phyloP scores from a whole-genome alignment of 2,888 invertebrate species.

The Tetragnatha montana region DNA sequence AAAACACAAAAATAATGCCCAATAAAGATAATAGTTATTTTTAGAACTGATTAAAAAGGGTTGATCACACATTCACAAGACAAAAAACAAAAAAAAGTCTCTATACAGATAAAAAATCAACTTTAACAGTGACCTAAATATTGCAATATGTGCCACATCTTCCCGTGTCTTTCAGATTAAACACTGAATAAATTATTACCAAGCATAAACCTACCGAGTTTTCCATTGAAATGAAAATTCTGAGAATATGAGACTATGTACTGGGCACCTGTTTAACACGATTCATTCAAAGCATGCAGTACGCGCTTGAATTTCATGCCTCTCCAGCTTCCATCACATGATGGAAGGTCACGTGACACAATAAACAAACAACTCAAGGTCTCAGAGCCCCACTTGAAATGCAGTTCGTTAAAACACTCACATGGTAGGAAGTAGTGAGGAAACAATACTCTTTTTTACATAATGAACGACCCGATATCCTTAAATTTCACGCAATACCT shows the following conservation, averaged over 20 bases:
- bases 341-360: conserved; percentile 62
- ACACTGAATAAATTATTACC: neutral
- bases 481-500: too few relatives aligned
- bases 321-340: conserved; percentile 57
- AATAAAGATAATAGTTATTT: too few relatives aligned
- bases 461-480: neutral
- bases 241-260: conserved; percentile 1
- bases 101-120: neutral
- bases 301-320: conserved; percentile 69
- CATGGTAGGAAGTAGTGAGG: neutral
- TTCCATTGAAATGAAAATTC: conserved; percentile 49
- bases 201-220: conserved; percentile 45
- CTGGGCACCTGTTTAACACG: conserved; percentile 31
- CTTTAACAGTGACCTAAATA: neutral
- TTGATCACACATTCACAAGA: too few relatives aligned
- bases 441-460: neutral
- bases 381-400: neutral
- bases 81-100: neutral
- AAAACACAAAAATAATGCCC: too few relatives aligned
- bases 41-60: too few relatives aligned
- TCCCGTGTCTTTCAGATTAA: neutral
- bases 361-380: conserved; percentile 47
- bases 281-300: conserved; percentile 43
- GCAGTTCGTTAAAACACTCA: neutral
- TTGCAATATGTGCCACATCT: neutral